phyloP scores from a whole-genome alignment of 2,888 invertebrate genomes.

The Trypoxylon attenuatum region DNA sequence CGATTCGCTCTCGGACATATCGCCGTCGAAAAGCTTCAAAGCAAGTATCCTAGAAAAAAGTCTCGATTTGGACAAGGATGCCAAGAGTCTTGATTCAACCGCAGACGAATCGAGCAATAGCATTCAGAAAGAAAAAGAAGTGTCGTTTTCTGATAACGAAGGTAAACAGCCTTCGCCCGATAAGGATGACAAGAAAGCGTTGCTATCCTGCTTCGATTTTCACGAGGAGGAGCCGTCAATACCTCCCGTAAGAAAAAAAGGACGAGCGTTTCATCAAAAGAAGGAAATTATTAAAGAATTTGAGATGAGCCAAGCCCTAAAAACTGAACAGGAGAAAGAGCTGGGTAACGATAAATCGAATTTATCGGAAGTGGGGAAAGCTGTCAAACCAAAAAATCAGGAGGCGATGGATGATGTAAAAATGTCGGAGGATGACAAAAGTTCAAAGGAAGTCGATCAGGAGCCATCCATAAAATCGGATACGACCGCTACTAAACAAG shows the following conservation, averaged over 20 bases:
- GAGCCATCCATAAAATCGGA: slow-evolving; percentile 23
- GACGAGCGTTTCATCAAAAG: slow-evolving; percentile 76
- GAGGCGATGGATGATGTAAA: slow-evolving; percentile 9
- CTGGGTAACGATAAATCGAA: slow-evolving; percentile 38
- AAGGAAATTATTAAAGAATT: slow-evolving; percentile 72
- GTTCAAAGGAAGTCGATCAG: slow-evolving; percentile 5
- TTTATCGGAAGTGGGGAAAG: not conserved
- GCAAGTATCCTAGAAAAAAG: slow-evolving; percentile 27
- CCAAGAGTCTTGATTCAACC: slow-evolving; percentile 9
- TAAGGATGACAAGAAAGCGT: slow-evolving; percentile 74
- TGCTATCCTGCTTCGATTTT: slow-evolving; percentile 86
- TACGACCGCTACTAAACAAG: slow-evolving; percentile 16
- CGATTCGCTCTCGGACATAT: slow-evolving; percentile 23
- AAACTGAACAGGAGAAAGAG: slow-evolving; percentile 62
- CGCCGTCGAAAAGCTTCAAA: slow-evolving; percentile 27
- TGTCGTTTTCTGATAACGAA: slow-evolving; percentile 34
- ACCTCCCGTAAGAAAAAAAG: slow-evolving; percentile 79
- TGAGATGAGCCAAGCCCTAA: slow-evolving; percentile 69
- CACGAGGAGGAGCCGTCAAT: slow-evolving; percentile 82
- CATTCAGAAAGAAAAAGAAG: slow-evolving; percentile 35
- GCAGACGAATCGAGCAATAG: slow-evolving; percentile 27
- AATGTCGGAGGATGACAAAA: slow-evolving; percentile 1
- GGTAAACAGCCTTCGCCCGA: slow-evolving; percentile 39
- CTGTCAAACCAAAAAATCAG: slow-evolving; percentile 8
- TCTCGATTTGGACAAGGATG: slow-evolving; percentile 21